Conservation (phyloP, 2,797 vertebrate species). For the Phalanger gymnotis region DNA sequence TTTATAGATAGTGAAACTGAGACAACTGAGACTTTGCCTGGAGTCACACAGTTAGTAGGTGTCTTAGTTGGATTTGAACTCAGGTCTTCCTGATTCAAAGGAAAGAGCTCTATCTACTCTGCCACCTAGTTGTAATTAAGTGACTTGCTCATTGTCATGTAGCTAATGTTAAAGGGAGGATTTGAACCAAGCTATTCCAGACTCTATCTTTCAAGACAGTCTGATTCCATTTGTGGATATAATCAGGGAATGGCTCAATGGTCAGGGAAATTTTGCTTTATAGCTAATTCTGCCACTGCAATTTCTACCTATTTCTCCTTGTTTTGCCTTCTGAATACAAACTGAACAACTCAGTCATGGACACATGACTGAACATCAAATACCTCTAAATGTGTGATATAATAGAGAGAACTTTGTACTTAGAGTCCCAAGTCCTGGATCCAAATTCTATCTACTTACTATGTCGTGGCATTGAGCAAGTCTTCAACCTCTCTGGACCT, state of each 20-base stretch:
- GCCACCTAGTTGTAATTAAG: background rate
- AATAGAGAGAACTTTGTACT: background rate
- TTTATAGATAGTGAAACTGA: background rate
- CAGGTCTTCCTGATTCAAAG: background rate
- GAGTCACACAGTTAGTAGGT: background rate
- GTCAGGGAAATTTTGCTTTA: background rate
- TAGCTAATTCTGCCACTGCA: background rate
- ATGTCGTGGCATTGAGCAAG: background rate
- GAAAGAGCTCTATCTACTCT: background rate
- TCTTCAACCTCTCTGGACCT: background rate
- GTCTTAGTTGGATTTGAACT: background rate
- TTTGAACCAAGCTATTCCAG: background rate
- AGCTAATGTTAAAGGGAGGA: background rate
- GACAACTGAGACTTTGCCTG: background rate
- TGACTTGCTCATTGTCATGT: background rate
- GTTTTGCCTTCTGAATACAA: background rate
- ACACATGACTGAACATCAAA: background rate
- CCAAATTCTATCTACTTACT: background rate
- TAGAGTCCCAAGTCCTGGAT: background rate
- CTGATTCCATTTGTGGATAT: background rate
- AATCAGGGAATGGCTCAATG: background rate
- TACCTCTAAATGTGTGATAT: background rate
- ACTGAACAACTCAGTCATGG: background rate
- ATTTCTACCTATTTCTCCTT: background rate
- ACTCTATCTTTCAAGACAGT: background rate